phyloP scores from a whole-genome alignment of 2,888 invertebrate genomes.

The Tetragnatha montana region DNA sequence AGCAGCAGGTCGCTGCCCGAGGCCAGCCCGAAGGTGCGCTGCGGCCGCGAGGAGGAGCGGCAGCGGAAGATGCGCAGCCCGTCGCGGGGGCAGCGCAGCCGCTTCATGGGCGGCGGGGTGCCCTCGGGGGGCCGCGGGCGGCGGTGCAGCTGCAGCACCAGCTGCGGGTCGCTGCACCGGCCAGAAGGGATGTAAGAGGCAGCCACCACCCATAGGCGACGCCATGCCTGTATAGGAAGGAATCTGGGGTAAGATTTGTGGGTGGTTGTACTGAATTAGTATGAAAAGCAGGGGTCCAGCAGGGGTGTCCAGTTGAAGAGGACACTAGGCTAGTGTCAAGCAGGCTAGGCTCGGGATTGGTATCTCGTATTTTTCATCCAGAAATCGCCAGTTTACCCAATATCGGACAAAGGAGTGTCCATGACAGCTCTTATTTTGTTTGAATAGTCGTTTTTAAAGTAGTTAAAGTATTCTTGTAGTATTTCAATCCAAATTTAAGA shows the following conservation, averaged over 20 bases:
- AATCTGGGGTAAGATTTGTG: not conserved
- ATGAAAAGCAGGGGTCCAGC: too few relatives aligned
- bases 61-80: constrained; percentile 46
- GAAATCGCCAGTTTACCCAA: too few relatives aligned
- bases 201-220: constrained; percentile 22
- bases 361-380: too few relatives aligned
- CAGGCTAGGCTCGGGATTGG: too few relatives aligned
- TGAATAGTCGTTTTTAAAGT: too few relatives aligned
- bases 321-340: too few relatives aligned
- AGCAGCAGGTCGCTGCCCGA: constrained; percentile 77
- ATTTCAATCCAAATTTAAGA: too few relatives aligned
- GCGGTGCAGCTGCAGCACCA: constrained; percentile 1
- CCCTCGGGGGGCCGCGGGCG: not conserved
- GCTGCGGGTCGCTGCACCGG: not conserved
- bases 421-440: too few relatives aligned
- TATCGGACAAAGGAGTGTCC: too few relatives aligned
- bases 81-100: constrained; percentile 20
- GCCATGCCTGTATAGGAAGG: constrained; percentile 34
- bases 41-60: constrained; percentile 79
- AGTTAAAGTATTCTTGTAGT: too few relatives aligned
- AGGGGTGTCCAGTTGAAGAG: too few relatives aligned
- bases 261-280: too few relatives aligned
- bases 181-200: not conserved
- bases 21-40: constrained; percentile 82
- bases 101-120: not conserved